A percentile compares a stretch with the other conserved stretches of the same genome.
Conservation (phyloP, 1,140 invertebrate genomes). For the Bombyx mandarina region DNA sequence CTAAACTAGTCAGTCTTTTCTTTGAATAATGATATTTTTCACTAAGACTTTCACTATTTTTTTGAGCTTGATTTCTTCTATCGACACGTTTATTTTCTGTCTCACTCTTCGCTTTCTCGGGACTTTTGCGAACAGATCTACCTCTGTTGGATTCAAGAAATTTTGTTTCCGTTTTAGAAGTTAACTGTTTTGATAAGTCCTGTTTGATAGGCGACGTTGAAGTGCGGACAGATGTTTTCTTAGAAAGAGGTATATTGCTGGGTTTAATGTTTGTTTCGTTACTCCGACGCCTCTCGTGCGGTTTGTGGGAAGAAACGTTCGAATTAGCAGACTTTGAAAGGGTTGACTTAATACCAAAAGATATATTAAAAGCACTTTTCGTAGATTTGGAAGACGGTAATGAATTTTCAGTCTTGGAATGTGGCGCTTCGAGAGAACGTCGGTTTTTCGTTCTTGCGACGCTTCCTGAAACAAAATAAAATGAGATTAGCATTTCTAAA, state of each 20-base stretch:
- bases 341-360: slow-evolving; percentile 45
- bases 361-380: slow-evolving; percentile 47
- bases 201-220: slow-evolving; percentile 48
- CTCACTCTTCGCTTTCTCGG: slow-evolving; percentile 56
- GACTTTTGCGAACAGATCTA: slow-evolving; percentile 40
- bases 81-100: slow-evolving; percentile 51
- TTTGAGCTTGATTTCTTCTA: slow-evolving; percentile 61
- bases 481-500: background rate
- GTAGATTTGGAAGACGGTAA: slow-evolving; percentile 61
- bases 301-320: slow-evolving; percentile 28
- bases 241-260: slow-evolving; percentile 59
- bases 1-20: slow-evolving; percentile 71
- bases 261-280: slow-evolving; percentile 45
- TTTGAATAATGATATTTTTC: slow-evolving; percentile 68
- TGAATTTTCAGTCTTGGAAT: slow-evolving; percentile 53
- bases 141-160: slow-evolving; percentile 33
- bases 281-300: slow-evolving; percentile 45
- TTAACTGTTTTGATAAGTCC: slow-evolving; percentile 34
- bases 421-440: slow-evolving; percentile 47
- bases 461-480: slow-evolving; percentile 57
- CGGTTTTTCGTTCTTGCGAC: slow-evolving; percentile 45
- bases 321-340: slow-evolving; percentile 30
- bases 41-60: slow-evolving; percentile 58
- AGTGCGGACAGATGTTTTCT: slow-evolving; percentile 42
- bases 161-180: slow-evolving; percentile 35